These are phyloP conservation scores for Melanotus villosus DNA, from an alignment of 2,888 invertebrate species.

Conservation along the genomic window DNA sequence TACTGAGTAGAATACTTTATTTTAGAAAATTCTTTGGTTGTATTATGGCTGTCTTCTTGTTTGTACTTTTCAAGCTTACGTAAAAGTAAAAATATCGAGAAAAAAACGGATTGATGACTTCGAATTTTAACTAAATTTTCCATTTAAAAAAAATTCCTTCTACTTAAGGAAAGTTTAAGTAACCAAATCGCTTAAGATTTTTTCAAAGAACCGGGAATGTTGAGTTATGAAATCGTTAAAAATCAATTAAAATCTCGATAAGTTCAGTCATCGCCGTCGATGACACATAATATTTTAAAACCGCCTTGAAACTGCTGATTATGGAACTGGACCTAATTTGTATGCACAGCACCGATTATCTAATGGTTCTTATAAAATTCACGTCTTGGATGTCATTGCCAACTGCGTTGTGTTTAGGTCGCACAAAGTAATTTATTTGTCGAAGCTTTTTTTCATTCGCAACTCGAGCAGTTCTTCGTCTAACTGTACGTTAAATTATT, in stretches of 20 bases:
- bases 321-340: slow-evolving; percentile 41
- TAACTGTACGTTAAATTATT: slow-evolving; percentile 21
- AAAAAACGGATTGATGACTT: too few relatives aligned
- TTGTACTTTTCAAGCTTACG: too few relatives aligned
- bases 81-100: too few relatives aligned
- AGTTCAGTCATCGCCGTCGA: neutral
- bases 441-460: neutral
- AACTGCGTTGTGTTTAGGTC: slow-evolving; percentile 20
- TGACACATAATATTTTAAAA: slow-evolving; percentile 17
- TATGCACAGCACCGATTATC: slow-evolving; percentile 31
- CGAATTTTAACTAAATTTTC: too few relatives aligned
- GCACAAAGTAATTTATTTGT: neutral
- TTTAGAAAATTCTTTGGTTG: too few relatives aligned
- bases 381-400: slow-evolving; percentile 36
- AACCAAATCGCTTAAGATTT: too few relatives aligned
- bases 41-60: too few relatives aligned
- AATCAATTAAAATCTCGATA: neutral
- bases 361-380: slow-evolving; percentile 38
- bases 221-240: slow-evolving; percentile 6
- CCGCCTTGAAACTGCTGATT: slow-evolving; percentile 40
- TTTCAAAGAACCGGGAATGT: too few relatives aligned
- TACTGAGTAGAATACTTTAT: too few relatives aligned
- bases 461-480: slow-evolving; percentile 2
- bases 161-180: too few relatives aligned
- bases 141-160: too few relatives aligned